Conservation (phyloP, 1,140 invertebrate genomes). For the Ceratoteleas bidentatus region DNA sequence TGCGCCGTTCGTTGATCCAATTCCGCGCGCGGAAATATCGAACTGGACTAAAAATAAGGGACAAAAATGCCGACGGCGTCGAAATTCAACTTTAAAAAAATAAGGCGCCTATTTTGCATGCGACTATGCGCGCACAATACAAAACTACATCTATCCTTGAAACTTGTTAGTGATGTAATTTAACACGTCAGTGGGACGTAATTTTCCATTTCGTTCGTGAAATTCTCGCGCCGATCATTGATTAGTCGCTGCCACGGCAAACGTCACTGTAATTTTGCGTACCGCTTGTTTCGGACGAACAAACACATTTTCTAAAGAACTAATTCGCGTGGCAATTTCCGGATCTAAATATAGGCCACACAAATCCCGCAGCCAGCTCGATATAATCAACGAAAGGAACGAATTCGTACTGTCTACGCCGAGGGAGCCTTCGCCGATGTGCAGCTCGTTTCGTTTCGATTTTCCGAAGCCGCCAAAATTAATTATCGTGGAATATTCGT, state of each 20-base stretch:
- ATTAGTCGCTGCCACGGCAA: conserved; percentile 29
- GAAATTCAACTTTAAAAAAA: too few relatives aligned
- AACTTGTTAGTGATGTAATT: conserved; percentile 56
- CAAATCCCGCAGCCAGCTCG: conserved; percentile 18
- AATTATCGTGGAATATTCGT: conserved; percentile 4
- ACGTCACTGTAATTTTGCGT: conserved; percentile 23
- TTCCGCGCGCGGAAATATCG: background rate
- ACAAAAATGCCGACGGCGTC: too few relatives aligned
- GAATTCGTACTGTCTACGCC: background rate
- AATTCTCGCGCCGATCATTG: conserved; percentile 43
- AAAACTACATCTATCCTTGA: conserved; percentile 50
- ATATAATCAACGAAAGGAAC: conserved; percentile 15
- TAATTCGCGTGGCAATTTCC: conserved; percentile 47
- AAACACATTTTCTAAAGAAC: conserved; percentile 27
- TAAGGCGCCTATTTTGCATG: conserved; percentile 7
- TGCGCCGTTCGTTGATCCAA: conserved; percentile 5
- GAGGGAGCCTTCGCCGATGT: background rate
- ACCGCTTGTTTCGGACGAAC: conserved; percentile 17
- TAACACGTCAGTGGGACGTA: conserved; percentile 43
- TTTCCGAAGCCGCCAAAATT: conserved; percentile 2
- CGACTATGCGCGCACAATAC: conserved; percentile 46
- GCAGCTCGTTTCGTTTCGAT: conserved; percentile 5
- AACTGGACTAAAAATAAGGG: too few relatives aligned
- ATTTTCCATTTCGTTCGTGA: conserved; percentile 54
- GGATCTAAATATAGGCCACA: conserved; percentile 30